These are phyloP conservation scores for Heliocidaris erythrogramma DNA, from an alignment of 35 echinoderm and acorn worm species.

Conservation along the genomic window DNA sequence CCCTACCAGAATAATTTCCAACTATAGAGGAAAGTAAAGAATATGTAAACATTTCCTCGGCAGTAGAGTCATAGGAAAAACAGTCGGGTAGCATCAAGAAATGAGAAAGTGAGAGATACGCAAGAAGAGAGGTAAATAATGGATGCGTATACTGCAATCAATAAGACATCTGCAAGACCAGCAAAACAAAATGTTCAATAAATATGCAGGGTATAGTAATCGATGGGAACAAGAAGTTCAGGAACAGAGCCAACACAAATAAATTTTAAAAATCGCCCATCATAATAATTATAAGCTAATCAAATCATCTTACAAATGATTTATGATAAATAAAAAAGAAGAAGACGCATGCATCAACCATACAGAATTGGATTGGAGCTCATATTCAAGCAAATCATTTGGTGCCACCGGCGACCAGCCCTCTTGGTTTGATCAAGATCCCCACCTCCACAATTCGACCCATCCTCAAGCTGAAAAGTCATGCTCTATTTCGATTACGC, in stretches of 20 bases:
- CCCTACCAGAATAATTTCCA: too few species aligned
- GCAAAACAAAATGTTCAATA: neutral
- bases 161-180: neutral
- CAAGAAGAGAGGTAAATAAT: neutral
- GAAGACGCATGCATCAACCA: neutral
- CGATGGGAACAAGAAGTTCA: neutral
- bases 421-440: too few species aligned
- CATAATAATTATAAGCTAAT: neutral
- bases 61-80: neutral
- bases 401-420: too few species aligned
- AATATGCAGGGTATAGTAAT: neutral
- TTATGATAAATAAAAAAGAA: neutral
- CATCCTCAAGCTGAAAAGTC: too few species aligned
- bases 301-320: neutral
- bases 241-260: neutral
- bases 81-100: neutral
- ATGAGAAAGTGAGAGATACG: neutral
- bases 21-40: too few species aligned
- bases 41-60: too few species aligned
- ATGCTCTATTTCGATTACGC: too few species aligned
- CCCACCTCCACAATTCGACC: too few species aligned
- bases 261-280: neutral
- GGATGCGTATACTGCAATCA: neutral
- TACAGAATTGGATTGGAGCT: neutral
- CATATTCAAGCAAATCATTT: neutral